A percentile compares a stretch with the other conserved stretches of the same genome.
Conservation (phyloP, 2,797 vertebrate species). For the Bryconaethiops microstoma region DNA sequence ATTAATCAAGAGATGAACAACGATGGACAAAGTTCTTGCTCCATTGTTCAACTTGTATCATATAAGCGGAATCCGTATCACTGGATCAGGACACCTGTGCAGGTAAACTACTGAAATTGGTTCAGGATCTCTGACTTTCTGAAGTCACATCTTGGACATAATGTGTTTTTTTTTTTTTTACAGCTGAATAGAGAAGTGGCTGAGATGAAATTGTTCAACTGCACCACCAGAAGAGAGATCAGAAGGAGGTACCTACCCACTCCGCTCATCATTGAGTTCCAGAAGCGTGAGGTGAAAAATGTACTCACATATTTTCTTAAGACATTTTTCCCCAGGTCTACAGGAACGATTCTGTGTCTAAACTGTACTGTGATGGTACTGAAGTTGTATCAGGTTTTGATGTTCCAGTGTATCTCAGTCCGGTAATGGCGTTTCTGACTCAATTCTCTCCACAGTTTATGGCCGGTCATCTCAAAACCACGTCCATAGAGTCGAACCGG, state of each 20-base stretch:
- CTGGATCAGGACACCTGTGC: slow-evolving; percentile 38
- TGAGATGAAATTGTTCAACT: slow-evolving; percentile 75
- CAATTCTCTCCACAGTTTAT: no score
- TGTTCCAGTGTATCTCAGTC: no score
- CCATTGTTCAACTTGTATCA: slow-evolving; percentile 70
- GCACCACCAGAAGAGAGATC: slow-evolving; percentile 74
- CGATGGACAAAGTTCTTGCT: slow-evolving; percentile 57
- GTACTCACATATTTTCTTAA: slow-evolving; percentile 60
- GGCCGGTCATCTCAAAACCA: no score
- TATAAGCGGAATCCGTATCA: slow-evolving; percentile 69
- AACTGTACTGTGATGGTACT: no score
- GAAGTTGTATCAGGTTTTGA: no score
- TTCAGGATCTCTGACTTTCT: background rate
- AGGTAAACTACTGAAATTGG: slow-evolving; percentile 61
- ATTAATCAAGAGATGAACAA: slow-evolving; percentile 43
- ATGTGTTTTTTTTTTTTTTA: slow-evolving; percentile 20
- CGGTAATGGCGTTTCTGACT: no score
- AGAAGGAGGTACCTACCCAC: slow-evolving; percentile 62
- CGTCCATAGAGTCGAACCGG: no score
- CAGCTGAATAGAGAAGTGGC: slow-evolving; percentile 72
- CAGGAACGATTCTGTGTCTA: no score
- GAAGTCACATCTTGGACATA: background rate
- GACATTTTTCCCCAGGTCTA: background rate
- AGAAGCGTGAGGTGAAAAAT: slow-evolving; percentile 52
- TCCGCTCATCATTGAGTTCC: slow-evolving; percentile 72